These are phyloP conservation scores for Drosophila pseudoobscura DNA, from an alignment of 1,140 invertebrate genomes.

Conservation along the genomic window DNA sequence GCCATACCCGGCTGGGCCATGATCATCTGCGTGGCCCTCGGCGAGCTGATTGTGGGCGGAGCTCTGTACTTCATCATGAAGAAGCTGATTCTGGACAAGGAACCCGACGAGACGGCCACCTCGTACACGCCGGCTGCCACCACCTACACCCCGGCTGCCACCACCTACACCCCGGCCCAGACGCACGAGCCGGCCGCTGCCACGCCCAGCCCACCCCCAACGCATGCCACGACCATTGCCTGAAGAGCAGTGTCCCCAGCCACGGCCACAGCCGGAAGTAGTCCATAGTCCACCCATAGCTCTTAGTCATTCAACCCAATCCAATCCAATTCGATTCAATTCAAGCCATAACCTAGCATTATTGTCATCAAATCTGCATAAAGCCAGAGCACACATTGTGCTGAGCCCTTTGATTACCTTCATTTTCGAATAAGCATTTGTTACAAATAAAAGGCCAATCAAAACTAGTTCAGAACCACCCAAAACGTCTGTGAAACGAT, in stretches of 20 bases:
- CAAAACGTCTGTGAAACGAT: conserved; percentile 19
- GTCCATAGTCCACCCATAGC: neutral
- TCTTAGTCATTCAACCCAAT: conserved; percentile 1
- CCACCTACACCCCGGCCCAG: conserved; percentile 12
- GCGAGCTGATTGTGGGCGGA: conserved; percentile 87
- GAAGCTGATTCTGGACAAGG: conserved; percentile 86
- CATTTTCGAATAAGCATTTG: conserved; percentile 62
- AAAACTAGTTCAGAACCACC: conserved; percentile 30
- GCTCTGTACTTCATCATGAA: conserved; percentile 87
- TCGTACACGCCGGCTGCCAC: conserved; percentile 70
- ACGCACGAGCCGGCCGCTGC: conserved; percentile 30
- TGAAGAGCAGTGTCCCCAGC: conserved; percentile 6
- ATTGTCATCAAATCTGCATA: conserved; percentile 1
- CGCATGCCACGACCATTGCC: conserved; percentile 62
- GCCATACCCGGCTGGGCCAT: conserved; percentile 90
- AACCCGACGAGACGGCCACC: conserved; percentile 63
- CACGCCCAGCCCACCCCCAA: conserved; percentile 29
- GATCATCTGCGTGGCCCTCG: conserved; percentile 87
- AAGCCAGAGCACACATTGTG: neutral
- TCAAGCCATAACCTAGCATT: conserved; percentile 8
- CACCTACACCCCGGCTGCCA: conserved; percentile 50
- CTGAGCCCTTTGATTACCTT: conserved; percentile 35
- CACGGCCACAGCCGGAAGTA: conserved; percentile 15
- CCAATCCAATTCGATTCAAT: conserved; percentile 6
- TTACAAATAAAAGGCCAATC: conserved; percentile 48